These are phyloP conservation scores for Epinephelus moara DNA, from an alignment of 2,113 vertebrate species.

Conservation along the genomic window DNA sequence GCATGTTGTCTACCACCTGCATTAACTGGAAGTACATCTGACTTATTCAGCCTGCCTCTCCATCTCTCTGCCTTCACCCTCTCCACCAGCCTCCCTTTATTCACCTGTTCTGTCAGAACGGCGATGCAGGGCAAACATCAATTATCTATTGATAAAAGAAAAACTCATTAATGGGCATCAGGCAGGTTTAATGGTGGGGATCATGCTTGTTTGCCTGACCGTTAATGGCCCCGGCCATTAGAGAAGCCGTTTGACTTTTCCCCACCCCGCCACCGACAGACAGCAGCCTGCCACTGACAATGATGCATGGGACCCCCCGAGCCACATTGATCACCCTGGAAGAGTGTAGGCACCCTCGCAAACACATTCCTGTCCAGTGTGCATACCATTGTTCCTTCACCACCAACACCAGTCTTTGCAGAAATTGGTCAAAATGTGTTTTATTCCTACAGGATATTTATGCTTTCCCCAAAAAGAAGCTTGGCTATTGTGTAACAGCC, in stretches of 20 bases:
- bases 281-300: conserved; percentile 69
- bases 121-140: conserved; percentile 54
- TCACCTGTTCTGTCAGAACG: conserved; percentile 37
- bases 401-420: not conserved
- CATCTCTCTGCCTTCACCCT: not conserved
- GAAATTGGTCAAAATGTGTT: conserved; percentile 14
- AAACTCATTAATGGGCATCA: conserved; percentile 68
- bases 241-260: conserved; percentile 68
- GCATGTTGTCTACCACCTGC: not conserved
- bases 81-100: not conserved
- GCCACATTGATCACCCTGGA: conserved; percentile 73
- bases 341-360: conserved; percentile 40
- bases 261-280: conserved; percentile 53
- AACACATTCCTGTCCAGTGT: conserved; percentile 30
- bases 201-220: conserved; percentile 69
- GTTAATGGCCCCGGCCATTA: conserved; percentile 64
- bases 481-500: not conserved
- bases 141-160: conserved; percentile 75
- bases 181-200: conserved; percentile 67
- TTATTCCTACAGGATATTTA: not conserved
- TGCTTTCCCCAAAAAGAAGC: not conserved
- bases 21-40: conserved; percentile 7
- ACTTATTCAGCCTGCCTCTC: not conserved
- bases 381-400: conserved; percentile 4
- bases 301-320: conserved; percentile 74